These are phyloP conservation scores for Plusia festucae DNA, from an alignment of 2,888 invertebrate species.

Conservation along the genomic window DNA sequence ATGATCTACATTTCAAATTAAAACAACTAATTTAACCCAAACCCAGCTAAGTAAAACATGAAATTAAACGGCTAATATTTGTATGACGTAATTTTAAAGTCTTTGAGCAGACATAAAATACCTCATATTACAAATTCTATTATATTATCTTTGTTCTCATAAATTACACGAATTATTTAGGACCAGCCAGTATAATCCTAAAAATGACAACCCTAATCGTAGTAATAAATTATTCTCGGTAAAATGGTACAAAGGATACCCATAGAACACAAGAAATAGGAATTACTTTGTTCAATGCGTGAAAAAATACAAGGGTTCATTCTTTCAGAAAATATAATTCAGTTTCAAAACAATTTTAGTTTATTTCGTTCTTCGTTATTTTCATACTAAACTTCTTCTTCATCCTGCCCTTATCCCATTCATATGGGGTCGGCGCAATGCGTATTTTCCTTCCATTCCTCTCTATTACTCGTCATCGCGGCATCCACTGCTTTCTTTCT, in stretches of 20 bases:
- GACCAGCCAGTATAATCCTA: conserved; percentile 24
- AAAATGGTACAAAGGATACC: conserved; percentile 46
- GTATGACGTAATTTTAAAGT: neutral
- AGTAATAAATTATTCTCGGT: conserved; percentile 45
- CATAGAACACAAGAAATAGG: conserved; percentile 31
- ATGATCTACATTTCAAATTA: neutral
- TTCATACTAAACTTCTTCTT: too few relatives aligned
- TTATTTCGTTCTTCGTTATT: neutral
- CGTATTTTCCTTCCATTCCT: too few relatives aligned
- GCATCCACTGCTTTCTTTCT: too few relatives aligned
- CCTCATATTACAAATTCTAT: conserved; percentile 7
- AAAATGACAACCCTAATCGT: conserved; percentile 51
- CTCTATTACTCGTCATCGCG: too few relatives aligned
- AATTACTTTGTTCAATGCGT: conserved; percentile 16
- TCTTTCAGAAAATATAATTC: neutral
- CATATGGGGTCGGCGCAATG: too few relatives aligned
- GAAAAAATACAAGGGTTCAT: neutral
- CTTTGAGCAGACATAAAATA: neutral
- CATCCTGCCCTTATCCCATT: too few relatives aligned
- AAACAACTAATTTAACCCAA: neutral
- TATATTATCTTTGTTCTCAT: conserved; percentile 32
- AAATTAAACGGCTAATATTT: neutral
- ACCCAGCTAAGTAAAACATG: neutral
- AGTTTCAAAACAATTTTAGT: neutral
- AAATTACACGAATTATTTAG: conserved; percentile 31